phyloP scores from a whole-genome alignment of 2,113 vertebrate species.

The Paratilapia polleni region DNA sequence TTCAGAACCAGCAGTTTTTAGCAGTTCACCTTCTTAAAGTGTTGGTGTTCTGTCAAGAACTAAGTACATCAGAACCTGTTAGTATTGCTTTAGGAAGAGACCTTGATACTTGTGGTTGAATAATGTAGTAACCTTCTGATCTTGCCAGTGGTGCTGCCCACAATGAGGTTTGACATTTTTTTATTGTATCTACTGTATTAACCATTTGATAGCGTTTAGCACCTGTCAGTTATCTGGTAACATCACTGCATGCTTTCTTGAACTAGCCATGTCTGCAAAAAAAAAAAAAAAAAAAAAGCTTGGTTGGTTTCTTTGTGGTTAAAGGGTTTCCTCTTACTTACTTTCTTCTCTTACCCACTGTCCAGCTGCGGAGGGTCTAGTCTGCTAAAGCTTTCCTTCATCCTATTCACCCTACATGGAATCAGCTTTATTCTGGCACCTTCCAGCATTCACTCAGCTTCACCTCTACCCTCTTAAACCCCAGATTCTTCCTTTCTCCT shows the following conservation, averaged over 20 bases:
- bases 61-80: constrained; percentile 6
- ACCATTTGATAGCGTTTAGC: neutral
- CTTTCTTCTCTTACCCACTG: neutral
- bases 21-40: neutral
- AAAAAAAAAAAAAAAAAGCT: neutral
- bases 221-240: neutral
- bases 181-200: neutral
- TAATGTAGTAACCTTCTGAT: constrained; percentile 4
- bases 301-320: neutral
- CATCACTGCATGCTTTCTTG: neutral
- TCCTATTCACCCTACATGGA: constrained; percentile 60
- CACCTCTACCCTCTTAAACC: constrained; percentile 53
- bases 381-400: constrained; percentile 22
- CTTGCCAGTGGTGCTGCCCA: neutral
- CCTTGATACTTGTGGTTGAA: neutral
- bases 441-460: constrained; percentile 47
- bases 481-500: constrained; percentile 49
- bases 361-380: constrained; percentile 49
- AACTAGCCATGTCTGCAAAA: constrained; percentile 2
- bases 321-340: constrained; percentile 8
- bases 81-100: constrained; percentile 1
- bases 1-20: constrained; percentile 4
- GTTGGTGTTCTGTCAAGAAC: neutral
- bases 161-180: neutral
- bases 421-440: constrained; percentile 74